Base-by-base conservation (phyloP, 2,888 invertebrate species). In the Apamea anceps region DNA sequence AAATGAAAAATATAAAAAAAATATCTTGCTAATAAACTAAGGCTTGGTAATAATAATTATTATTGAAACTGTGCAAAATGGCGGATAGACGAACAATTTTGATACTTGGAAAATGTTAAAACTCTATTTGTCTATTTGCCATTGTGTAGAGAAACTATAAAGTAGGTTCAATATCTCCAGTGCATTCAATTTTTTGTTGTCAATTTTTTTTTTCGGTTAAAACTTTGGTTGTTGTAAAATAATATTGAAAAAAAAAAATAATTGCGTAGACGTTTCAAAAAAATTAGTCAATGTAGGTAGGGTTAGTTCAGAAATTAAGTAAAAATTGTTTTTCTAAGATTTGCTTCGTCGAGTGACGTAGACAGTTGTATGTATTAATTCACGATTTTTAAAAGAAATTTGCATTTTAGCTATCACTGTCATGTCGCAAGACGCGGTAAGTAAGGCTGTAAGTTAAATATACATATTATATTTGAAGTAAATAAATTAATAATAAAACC, bases 401-500 rank as follows among this genome's bases (percentile, higher is more conserved):
- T 85, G 90, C 89, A 88, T 89, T 90, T 88, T 82, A 81, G 87
- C 74, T 77, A 72, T 79, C 90, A 86, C 85, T 77, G 81, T 85
- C 85, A 84, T 84, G 90, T 88, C 87, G 88, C 80, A 48, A 79
- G 89, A 75, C 86, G 89, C 85, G 81, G 87, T 86, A 85, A 93
- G 93, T 95, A 84, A 83, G 96, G 96, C 96, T 97, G 96, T 97
- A 96, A 96, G 96, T 96, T 96, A 96, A 96, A 96, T 96, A 96
- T 96, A 97, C 96, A 96, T 96, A 96, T 96, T 96, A 96, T 97
- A 97, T 96, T 96, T 89, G 90, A 90, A 95, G 96, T 97, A 96
- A 96, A 96, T 97, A 96, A 96, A 97, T 96, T 96, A 96, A 97
- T 96, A 95, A 96, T 95, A 96, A 96, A 96, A 96, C 89, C 84